Percentiles rank a stretch among this genome's conserved stretches.
Evolutionary conservation across 1,140 invertebrate species (phyloP).

Genomic region (Planococcus citri): DNA sequence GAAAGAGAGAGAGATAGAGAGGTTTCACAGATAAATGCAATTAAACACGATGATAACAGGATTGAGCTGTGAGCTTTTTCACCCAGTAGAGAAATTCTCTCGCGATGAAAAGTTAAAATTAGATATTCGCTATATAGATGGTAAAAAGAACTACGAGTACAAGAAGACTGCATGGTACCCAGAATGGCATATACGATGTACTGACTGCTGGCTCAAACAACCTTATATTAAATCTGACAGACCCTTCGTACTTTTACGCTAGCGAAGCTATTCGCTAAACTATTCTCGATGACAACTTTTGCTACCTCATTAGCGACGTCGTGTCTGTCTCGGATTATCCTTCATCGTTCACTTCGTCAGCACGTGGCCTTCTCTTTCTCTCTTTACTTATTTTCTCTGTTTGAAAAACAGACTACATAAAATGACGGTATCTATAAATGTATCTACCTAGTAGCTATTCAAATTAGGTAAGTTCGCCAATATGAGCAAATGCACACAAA

Average conservation of each 20-base stretch:
- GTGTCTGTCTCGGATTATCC: neutral
- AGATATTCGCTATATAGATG: neutral
- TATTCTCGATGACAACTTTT: conserved; percentile 12
- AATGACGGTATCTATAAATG: too few species aligned
- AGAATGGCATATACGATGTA: neutral
- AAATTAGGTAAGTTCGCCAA: too few species aligned
- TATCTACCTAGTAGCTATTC: too few species aligned
- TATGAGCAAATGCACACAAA: too few species aligned
- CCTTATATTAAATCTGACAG: conserved; percentile 13
- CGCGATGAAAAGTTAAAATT: neutral
- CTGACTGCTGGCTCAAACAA: too few species aligned
- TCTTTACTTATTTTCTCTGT: too few species aligned
- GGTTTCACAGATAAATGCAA: neutral
- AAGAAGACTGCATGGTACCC: neutral
- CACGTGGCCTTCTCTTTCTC: conserved; percentile 10
- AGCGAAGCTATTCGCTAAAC: neutral
- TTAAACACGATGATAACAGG: neutral
- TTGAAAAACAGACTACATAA: too few species aligned
- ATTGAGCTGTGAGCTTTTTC: neutral
- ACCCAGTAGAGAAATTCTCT: neutral
- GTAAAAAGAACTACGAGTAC: neutral
- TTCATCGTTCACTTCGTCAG: neutral
- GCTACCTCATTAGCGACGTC: conserved; percentile 18
- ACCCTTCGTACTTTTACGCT: neutral
- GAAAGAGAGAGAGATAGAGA: too few species aligned